These are phyloP conservation scores for Zoanthus sociatus DNA, from an alignment of 92 coral and sea anemone species.

Conservation along the genomic window DNA sequence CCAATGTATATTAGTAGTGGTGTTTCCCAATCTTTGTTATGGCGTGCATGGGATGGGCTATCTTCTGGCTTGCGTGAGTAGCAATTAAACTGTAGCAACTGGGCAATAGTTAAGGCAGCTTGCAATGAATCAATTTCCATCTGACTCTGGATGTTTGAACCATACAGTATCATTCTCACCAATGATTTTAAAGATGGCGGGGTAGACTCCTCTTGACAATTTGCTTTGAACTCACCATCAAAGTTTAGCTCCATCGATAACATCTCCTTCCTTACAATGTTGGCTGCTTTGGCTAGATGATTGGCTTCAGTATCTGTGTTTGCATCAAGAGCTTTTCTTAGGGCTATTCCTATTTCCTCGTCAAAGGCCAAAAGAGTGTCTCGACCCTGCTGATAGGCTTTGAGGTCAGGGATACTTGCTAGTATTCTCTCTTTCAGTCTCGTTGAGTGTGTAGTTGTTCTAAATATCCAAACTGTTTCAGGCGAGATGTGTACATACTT, in stretches of 20 bases:
- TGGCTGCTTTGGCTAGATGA: conserved; percentile 66
- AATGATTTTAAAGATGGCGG: conserved; percentile 62
- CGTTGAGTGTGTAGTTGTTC: conserved; percentile 45
- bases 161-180: conserved; percentile 71
- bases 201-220: conserved; percentile 59
- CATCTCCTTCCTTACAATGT: conserved; percentile 69
- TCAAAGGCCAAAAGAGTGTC: conserved; percentile 55
- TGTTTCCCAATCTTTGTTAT: conserved; percentile 63
- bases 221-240: background rate
- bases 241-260: conserved; percentile 48
- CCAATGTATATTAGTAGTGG: conserved; percentile 69
- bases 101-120: conserved; percentile 66
- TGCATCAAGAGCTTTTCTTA: conserved; percentile 44
- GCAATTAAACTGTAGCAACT: conserved; percentile 65
- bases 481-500: conserved; percentile 39
- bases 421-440: conserved; percentile 66
- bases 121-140: conserved; percentile 40
- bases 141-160: conserved; percentile 68
- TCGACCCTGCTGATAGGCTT: conserved; percentile 46
- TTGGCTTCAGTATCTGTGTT: conserved; percentile 69
- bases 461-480: conserved; percentile 54
- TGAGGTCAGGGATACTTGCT: conserved; percentile 47
- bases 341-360: conserved; percentile 55
- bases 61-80: conserved; percentile 48
- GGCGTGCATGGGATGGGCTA: conserved; percentile 47